Evolutionary conservation across 2,113 vertebrate genomes (phyloP).

Genomic region (Gymnocephalus cernua): DNA sequence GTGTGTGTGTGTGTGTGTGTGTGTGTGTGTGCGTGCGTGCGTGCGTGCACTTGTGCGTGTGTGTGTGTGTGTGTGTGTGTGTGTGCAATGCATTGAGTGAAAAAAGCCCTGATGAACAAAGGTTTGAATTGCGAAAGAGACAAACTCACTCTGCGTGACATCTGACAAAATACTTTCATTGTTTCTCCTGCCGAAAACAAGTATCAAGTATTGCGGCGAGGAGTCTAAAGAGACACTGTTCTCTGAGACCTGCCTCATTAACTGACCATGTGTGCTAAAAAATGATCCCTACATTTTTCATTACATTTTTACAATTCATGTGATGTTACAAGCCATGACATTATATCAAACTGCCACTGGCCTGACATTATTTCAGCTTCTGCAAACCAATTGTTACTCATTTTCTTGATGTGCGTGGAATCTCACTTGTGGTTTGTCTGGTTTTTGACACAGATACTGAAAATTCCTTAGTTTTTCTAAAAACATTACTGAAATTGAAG

Average conservation of each 20-base stretch:
- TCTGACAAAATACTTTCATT: conserved; percentile 87
- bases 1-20: conserved; percentile 15
- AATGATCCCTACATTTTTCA: not conserved
- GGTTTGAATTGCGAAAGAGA: conserved; percentile 85
- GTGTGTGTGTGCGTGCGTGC: conserved; percentile 14
- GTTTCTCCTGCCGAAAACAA: conserved; percentile 85
- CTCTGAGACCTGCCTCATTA: conserved; percentile 68
- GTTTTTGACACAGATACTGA: conserved; percentile 26
- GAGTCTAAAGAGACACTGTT: conserved; percentile 66
- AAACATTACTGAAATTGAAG: conserved; percentile 22
- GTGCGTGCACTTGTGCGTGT: too few species aligned
- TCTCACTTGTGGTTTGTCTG: conserved; percentile 32
- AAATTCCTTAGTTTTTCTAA: conserved; percentile 36
- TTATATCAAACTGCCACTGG: conserved; percentile 40
- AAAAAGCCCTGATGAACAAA: conserved; percentile 78
- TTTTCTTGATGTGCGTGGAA: conserved; percentile 40
- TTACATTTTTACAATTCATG: not conserved
- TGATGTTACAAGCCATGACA: conserved; percentile 4
- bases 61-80: conserved; percentile 6
- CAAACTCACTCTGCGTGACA: conserved; percentile 84
- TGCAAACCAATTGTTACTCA: conserved; percentile 27
- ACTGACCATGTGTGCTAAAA: conserved; percentile 52
- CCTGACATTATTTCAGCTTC: conserved; percentile 26
- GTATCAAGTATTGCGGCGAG: conserved; percentile 79
- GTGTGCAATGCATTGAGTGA: conserved; percentile 36